Percentiles rank a stretch among this genome's conserved stretches.
Conservation (phyloP, 2,797 vertebrate genomes). For the Macropus fuliginosus region DNA sequence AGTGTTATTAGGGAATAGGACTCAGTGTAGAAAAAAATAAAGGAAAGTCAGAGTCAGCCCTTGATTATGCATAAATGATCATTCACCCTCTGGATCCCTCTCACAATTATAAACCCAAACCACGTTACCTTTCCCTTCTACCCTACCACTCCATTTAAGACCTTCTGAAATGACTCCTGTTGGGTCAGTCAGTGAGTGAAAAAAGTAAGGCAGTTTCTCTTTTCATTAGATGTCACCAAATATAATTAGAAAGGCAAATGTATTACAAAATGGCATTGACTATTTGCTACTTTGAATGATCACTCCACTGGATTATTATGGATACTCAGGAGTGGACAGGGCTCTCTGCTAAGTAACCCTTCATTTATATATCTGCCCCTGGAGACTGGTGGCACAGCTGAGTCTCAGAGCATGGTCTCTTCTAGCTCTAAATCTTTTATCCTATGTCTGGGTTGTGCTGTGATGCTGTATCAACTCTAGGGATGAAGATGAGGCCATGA, state of each 20-base stretch:
- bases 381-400: neutral
- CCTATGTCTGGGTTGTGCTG: neutral
- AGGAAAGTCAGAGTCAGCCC: neutral
- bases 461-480: neutral
- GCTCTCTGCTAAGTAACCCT: neutral
- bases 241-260: neutral
- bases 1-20: neutral
- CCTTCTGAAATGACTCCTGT: neutral
- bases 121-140: neutral
- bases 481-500: neutral
- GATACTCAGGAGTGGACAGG: neutral
- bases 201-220: neutral
- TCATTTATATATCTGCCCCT: neutral
- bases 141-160: neutral
- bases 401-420: neutral
- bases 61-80: neutral
- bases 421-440: neutral
- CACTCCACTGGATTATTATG: neutral
- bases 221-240: neutral
- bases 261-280: neutral
- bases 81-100: neutral
- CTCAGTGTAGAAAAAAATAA: neutral
- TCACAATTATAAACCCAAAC: neutral
- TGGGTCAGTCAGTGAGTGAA: neutral
- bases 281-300: neutral